Base-by-base conservation (phyloP, 1,140 invertebrate species). In the Drosophila parabipectinata region DNA sequence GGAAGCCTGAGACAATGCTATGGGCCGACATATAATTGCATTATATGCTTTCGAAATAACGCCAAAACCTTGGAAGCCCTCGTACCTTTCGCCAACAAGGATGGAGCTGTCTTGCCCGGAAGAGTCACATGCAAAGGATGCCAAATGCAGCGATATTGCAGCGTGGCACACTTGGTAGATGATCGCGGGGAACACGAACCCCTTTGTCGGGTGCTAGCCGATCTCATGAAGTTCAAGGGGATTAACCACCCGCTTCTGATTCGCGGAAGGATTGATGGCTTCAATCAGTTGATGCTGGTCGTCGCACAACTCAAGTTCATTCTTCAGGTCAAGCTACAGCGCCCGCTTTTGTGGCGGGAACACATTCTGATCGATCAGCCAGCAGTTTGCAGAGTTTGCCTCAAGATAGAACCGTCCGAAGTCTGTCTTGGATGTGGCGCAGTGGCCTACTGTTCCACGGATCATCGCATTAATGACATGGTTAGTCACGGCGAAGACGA, bases 81-180 rank as follows among this genome's bases (percentile, higher is more conserved):
- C 30, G 8, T 12, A 2, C 9, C 34, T 1, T 10, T 7, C 15
- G 9, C 45, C 15, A 14, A 28, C 3, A 14, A 28, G 4, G 12
- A 48, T 1, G 8, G 4, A 10, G 45, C 26, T 10, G 10, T 74
- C 18, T 18, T 18, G 1, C 18, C 18, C 18, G 18, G 18, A 2
- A 9, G 10, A 8, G 45, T 82, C 2, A 6, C 77, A 6, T 83
- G 80, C 45, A 28, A 24, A 12, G 60, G 28, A 0, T 83, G 80
- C 44, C 68, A 81, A 18, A 14, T 90, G 48, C 67, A 88, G 51
- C 51, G 50, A 1, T 90, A 90, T 55, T 90, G 88, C 30, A 78
- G 63, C 34, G 8, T 60, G 1, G 9, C 45, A 6, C 88, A 90
- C 66, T 56, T 81, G 2, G 15, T 50, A 2, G 21, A 66, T 6